Evolutionary conservation across 2,113 vertebrate species (phyloP), one percentile per base, ranked within the genome.

Genomic region (Reinhardtius hippoglossoides): DNA sequence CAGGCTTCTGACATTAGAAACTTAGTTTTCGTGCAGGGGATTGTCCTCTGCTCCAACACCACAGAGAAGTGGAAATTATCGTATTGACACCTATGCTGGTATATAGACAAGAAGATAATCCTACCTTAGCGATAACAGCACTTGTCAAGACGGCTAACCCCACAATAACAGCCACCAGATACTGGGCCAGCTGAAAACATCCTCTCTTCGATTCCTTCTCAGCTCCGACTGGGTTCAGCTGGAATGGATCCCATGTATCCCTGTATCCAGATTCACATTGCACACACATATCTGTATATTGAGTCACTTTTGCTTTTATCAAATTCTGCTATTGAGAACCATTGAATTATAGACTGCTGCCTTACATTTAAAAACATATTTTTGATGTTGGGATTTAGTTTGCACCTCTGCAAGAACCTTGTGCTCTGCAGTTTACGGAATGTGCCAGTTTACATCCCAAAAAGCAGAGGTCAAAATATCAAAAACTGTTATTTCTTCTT

Each of bases 161-260:
- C 58, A 95, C 93, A 16, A 94, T 54, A 5, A 88, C 44, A 20
- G 94, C 90, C 71, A 94, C 92, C 42, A 94, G 68, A 70, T 90
- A 81, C 85, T 95, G 94, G 13, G 67, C 74, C 13, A 95, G 0
- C 21, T 65, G 42, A 26, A 95, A 92, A 63, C 93, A 93, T 80
- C 13, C 83, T 77, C 52, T 83, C 82, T 93, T 94, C 9, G n/a
- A 9, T 82, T 95, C 94, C 76, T 95, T 95, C 83, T 95, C 94
- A 0, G 94, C 83, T 65, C 94, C 94, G 2, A 92, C 27, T 0
- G 93, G 94, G 68, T 94, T 94, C 69, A 95, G 70, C 73, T 95
- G 94, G 82, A 95, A 95, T 4, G 94, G 94, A 85, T 95, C 94
- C 94, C 94, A 95, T 35, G 94, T 95, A 55, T 94, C 94, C 67